A percentile compares a stretch with the other conserved stretches of the same genome.
Evolutionary conservation across 2,888 invertebrate genomes (phyloP).

Genomic region (Lomographa bimaculata): DNA sequence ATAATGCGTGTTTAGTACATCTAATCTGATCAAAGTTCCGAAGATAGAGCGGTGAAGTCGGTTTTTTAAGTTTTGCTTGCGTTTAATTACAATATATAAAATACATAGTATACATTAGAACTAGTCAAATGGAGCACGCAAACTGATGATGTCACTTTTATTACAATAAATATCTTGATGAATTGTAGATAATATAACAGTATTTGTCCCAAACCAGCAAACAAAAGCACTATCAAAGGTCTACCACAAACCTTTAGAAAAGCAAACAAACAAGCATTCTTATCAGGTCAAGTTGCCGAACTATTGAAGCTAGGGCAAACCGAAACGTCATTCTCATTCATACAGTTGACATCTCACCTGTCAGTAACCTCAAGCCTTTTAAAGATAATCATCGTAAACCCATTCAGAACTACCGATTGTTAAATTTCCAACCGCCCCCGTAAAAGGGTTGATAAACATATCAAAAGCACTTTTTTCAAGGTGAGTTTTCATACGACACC

Average conservation of each 20-base stretch:
- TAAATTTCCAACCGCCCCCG: constrained; percentile 63
- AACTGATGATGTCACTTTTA: too few relatives aligned
- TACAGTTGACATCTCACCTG: constrained; percentile 78
- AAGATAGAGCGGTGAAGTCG: too few relatives aligned
- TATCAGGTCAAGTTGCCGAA: constrained; percentile 66
- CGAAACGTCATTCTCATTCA: constrained; percentile 44
- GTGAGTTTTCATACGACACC: constrained; percentile 56
- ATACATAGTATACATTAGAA: too few relatives aligned
- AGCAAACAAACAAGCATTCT: constrained; percentile 46
- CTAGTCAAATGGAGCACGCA: too few relatives aligned
- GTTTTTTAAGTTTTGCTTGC: too few relatives aligned
- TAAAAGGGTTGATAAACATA: constrained; percentile 80
- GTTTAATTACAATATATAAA: too few relatives aligned
- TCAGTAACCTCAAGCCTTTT: constrained; percentile 72
- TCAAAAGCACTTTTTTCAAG: constrained; percentile 64
- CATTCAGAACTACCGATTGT: constrained; percentile 68
- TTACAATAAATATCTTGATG: too few relatives aligned
- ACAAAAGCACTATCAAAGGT: constrained; percentile 45
- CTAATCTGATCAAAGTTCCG: too few relatives aligned
- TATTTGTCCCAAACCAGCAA: constrained; percentile 37
- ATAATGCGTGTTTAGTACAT: too few relatives aligned
- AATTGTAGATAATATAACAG: too few relatives aligned
- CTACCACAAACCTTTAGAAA: constrained; percentile 43
- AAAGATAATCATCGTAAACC: constrained; percentile 70
- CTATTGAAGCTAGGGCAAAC: constrained; percentile 38